Evolutionary conservation across 2,113 vertebrate genomes (phyloP).

Genomic region (Saccopteryx leptura): DNA sequence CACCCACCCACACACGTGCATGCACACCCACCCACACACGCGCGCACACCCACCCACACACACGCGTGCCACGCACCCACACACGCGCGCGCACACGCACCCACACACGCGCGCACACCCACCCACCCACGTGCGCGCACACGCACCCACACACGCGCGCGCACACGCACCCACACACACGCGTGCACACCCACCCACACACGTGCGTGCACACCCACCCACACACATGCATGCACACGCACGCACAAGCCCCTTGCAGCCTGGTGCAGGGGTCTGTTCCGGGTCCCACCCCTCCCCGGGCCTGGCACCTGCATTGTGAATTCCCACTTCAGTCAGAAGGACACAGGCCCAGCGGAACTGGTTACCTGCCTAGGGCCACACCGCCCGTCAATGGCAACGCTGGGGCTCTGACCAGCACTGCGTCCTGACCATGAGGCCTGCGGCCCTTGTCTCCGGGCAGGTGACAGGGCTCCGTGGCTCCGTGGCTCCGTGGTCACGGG

Average conservation of each 20-base stretch:
- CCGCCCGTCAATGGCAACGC: rapidly evolving
- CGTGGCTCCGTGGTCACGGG: not conserved
- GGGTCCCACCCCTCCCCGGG: not conserved
- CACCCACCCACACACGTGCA: not conserved
- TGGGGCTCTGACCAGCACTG: rapidly evolving
- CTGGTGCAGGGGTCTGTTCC: rapidly evolving
- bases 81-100: no score
- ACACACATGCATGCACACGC: rapidly evolving
- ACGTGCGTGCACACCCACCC: no score
- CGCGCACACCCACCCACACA: no score
- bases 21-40: no score
- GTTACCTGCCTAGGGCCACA: not conserved
- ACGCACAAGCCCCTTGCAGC: no score
- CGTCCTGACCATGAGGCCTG: rapidly evolving
- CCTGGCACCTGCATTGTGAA: not conserved
- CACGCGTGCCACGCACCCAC: no score
- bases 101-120: rapidly evolving
- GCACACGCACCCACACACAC: rapidly evolving
- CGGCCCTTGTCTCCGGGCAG: rapidly evolving
- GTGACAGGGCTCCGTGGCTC: no score
- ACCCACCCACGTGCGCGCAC: no score
- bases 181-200: no score
- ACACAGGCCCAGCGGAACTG: not conserved
- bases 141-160: no score
- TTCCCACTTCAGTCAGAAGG: not conserved